Conservation (phyloP, 2,113 vertebrate species). For the pig (Sus scrofa) region T2T-Sscrofa CM000812.6:33508001-33508500, state of each 20-base stretch:
- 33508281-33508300: background rate
- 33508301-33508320: background rate
- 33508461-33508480: background rate
- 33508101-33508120: background rate
- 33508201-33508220: background rate
- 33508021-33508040: slow-evolving; percentile 76
- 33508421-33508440: background rate
- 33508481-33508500: slow-evolving; percentile 18
- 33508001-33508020: slow-evolving; percentile 94
- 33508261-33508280: background rate
- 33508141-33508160: background rate
- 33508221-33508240: slow-evolving; percentile 6
- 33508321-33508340: background rate
- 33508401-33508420: background rate
- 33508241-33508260: background rate
- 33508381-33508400: background rate
- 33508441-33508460: background rate
- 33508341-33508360: slow-evolving; percentile 24
- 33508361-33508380: background rate
- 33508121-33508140: background rate
- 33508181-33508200: background rate
- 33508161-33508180: slow-evolving; percentile 2
- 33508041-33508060: background rate
- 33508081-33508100: no score
- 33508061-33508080: no score